A percentile compares a stretch with the other conserved stretches of the same genome.
These are phyloP conservation scores for Acrocephalus kingi DNA, from an alignment of 2,113 vertebrate species.

Conservation along the genomic window DNA sequence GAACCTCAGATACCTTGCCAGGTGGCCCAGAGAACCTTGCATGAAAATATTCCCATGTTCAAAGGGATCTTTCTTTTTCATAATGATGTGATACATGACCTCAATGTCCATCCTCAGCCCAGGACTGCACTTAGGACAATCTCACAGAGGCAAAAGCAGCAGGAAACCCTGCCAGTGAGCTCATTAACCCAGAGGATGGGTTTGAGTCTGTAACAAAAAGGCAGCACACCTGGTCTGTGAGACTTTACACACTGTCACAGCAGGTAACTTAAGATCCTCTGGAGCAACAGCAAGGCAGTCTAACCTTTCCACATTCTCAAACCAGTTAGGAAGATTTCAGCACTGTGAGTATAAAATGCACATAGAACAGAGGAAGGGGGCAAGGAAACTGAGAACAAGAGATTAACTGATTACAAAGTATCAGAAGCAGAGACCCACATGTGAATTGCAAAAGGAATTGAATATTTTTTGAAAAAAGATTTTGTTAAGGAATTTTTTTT, in stretches of 20 bases:
- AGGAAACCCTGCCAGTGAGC: not conserved
- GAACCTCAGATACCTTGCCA: not conserved
- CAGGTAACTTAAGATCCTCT: not conserved
- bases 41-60: not conserved
- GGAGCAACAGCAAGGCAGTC: not conserved
- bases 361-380: not conserved
- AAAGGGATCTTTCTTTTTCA: not conserved
- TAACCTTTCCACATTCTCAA: not conserved
- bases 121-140: not conserved
- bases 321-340: not conserved
- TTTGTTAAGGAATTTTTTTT: constrained; percentile 36
- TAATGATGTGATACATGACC: not conserved
- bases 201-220: not conserved
- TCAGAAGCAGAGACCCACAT: constrained; percentile 38
- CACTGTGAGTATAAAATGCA: not conserved
- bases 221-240: not conserved
- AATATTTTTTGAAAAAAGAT: constrained; percentile 58
- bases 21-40: not conserved
- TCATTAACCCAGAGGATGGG: not conserved
- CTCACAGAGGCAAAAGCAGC: not conserved
- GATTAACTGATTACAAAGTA: constrained; percentile 63
- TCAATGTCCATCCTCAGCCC: not conserved
- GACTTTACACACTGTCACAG: not conserved
- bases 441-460: not conserved
- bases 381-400: constrained; percentile 19